phyloP scores from a whole-genome alignment of 2,888 invertebrate genomes.

The Gandaritis pyraliata region DNA sequence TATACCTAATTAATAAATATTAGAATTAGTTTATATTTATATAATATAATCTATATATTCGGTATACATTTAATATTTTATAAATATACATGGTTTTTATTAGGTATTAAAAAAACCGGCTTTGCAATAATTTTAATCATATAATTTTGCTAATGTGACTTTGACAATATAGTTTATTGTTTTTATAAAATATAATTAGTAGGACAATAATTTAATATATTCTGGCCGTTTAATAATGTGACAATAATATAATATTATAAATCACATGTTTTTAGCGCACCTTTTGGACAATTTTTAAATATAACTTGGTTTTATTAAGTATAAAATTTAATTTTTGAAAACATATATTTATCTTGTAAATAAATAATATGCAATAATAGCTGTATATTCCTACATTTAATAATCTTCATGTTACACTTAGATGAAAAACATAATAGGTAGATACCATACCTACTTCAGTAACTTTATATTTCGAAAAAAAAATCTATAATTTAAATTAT shows the following conservation, averaged over 20 bases:
- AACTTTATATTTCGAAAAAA: too few relatives aligned
- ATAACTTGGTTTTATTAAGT: slow-evolving; percentile 45
- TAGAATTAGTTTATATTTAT: slow-evolving; percentile 14
- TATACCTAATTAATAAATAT: slow-evolving; percentile 22
- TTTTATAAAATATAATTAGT: slow-evolving; percentile 26
- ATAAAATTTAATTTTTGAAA: slow-evolving; percentile 42
- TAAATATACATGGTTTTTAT: slow-evolving; percentile 28
- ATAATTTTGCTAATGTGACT: slow-evolving; percentile 68
- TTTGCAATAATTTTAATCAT: slow-evolving; percentile 36
- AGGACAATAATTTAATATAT: slow-evolving; percentile 49
- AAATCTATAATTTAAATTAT: too few relatives aligned
- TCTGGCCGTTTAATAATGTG: slow-evolving; percentile 24
- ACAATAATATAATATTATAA: slow-evolving; percentile 36
- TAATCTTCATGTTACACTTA: neutral
- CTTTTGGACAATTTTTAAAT: slow-evolving; percentile 37
- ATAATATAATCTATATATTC: slow-evolving; percentile 8
- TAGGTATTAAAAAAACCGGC: slow-evolving; percentile 21
- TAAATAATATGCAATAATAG: slow-evolving; percentile 20
- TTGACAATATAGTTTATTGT: slow-evolving; percentile 70
- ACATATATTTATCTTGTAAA: slow-evolving; percentile 16
- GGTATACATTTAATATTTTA: slow-evolving; percentile 1
- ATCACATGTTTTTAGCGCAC: slow-evolving; percentile 48
- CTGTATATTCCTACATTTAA: slow-evolving; percentile 14
- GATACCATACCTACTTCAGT: neutral
- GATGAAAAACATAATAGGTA: neutral